phyloP scores from a whole-genome alignment of 2,888 invertebrate species.

The Carpatolechia fugitivella region DNA sequence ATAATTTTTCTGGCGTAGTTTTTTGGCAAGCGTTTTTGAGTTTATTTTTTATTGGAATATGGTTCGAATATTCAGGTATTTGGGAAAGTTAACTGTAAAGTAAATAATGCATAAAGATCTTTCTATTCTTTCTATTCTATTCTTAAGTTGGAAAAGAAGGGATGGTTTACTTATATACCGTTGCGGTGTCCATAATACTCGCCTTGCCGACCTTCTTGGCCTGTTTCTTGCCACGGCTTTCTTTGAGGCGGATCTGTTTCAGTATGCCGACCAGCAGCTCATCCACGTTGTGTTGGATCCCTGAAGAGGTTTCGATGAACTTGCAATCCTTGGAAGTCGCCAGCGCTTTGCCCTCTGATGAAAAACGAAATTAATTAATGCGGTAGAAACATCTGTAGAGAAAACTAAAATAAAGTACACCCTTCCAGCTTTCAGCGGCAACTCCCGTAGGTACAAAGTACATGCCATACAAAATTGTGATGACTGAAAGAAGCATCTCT shows the following conservation, averaged over 20 bases:
- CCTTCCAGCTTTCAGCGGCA: too few relatives aligned
- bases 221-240: constrained; percentile 86
- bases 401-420: too few relatives aligned
- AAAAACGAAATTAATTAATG: not conserved
- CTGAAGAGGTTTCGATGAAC: constrained; percentile 97
- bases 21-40: not conserved
- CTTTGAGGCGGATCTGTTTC: constrained; percentile 91
- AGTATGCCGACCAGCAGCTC: constrained; percentile 95
- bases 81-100: too few relatives aligned
- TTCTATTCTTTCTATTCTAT: too few relatives aligned
- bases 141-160: too few relatives aligned
- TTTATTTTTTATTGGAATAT: not conserved
- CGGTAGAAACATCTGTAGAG: too few relatives aligned
- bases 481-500: too few relatives aligned
- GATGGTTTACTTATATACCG: not conserved
- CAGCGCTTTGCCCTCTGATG: constrained; percentile 92
- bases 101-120: too few relatives aligned
- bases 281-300: constrained; percentile 97
- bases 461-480: too few relatives aligned
- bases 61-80: too few relatives aligned
- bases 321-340: constrained; percentile 94
- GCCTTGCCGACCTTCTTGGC: constrained; percentile 66
- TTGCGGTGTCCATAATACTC: constrained; percentile 12
- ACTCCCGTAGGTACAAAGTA: too few relatives aligned
- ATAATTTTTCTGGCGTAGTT: not conserved